These are phyloP conservation scores for Tetraodon nigroviridis DNA, from an alignment of 2,113 vertebrate genomes.

Conservation along the genomic window DNA sequence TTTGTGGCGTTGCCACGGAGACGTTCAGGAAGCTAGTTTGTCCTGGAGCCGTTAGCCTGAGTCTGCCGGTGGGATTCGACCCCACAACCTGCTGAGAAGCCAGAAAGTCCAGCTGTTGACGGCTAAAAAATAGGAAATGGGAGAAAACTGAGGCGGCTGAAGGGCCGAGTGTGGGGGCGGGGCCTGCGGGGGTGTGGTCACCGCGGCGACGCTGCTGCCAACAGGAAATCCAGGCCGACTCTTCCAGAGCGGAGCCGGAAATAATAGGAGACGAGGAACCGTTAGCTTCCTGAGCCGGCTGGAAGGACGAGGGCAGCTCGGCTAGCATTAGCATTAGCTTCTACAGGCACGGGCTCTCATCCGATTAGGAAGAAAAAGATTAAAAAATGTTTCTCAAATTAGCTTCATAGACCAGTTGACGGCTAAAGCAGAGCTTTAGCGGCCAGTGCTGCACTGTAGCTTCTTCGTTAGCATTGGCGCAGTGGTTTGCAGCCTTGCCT, in stretches of 20 bases:
- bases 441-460: too few relatives aligned
- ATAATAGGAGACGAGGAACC: conserved; percentile 77
- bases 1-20: too few relatives aligned
- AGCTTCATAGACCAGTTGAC: too few relatives aligned
- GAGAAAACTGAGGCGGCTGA: conserved; percentile 22
- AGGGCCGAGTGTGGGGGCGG: conserved; percentile 28
- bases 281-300: conserved; percentile 44
- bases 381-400: too few relatives aligned
- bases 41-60: background rate
- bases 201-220: background rate
- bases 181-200: conserved; percentile 51
- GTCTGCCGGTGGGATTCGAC: conserved; percentile 21
- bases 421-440: too few relatives aligned
- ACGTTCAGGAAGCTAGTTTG: too few relatives aligned
- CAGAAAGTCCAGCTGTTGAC: background rate
- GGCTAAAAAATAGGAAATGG: conserved; percentile 30
- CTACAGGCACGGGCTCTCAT: too few relatives aligned
- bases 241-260: conserved; percentile 74
- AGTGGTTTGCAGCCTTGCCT: too few relatives aligned
- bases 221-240: conserved; percentile 73
- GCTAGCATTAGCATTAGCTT: too few relatives aligned
- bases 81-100: background rate
- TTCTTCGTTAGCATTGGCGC: too few relatives aligned
- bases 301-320: conserved; percentile 52
- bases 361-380: too few relatives aligned